phyloP scores from a whole-genome alignment of 2,888 invertebrate species.

The Scaptomyza flava region DNA sequence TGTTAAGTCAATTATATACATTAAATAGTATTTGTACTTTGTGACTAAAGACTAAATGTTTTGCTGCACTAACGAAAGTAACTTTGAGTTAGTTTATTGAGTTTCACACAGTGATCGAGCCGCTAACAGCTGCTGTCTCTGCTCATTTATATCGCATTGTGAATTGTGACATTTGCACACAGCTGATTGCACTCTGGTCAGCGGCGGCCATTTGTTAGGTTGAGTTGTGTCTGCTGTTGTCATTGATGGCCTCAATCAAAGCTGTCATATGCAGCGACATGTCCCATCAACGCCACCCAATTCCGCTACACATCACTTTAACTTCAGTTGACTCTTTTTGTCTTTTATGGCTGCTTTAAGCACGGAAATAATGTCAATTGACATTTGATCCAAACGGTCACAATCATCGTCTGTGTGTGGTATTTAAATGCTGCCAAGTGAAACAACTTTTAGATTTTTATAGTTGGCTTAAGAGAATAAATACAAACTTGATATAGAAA shows the following conservation, averaged over 20 bases:
- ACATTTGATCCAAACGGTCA: constrained; percentile 36
- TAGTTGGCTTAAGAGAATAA: no score
- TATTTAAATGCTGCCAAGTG: constrained; percentile 28
- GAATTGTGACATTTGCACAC: constrained; percentile 29
- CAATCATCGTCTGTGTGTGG: constrained; percentile 26
- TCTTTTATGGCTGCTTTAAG: constrained; percentile 32
- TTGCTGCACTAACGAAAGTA: no score
- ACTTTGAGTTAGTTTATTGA: neutral
- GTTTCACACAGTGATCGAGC: constrained; percentile 10
- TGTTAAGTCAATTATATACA: neutral
- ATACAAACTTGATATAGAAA: neutral
- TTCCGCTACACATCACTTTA: neutral
- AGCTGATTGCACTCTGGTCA: constrained; percentile 19
- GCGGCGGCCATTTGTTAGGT: constrained; percentile 53
- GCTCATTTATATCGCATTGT: constrained; percentile 36
- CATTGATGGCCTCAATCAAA: constrained; percentile 75
- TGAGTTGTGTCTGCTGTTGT: constrained; percentile 35
- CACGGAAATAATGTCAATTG: constrained; percentile 67
- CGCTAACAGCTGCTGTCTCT: constrained; percentile 35
- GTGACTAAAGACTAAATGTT: no score
- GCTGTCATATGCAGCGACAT: constrained; percentile 66
- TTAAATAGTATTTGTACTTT: constrained; percentile 1
- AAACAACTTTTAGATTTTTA: no score
- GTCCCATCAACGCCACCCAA: constrained; percentile 38
- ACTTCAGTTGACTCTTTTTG: constrained; percentile 6